Evolutionary conservation across 2,113 vertebrate species (phyloP), one percentile per base, ranked within the genome.

Genomic region (Vicugna pacos): DNA sequence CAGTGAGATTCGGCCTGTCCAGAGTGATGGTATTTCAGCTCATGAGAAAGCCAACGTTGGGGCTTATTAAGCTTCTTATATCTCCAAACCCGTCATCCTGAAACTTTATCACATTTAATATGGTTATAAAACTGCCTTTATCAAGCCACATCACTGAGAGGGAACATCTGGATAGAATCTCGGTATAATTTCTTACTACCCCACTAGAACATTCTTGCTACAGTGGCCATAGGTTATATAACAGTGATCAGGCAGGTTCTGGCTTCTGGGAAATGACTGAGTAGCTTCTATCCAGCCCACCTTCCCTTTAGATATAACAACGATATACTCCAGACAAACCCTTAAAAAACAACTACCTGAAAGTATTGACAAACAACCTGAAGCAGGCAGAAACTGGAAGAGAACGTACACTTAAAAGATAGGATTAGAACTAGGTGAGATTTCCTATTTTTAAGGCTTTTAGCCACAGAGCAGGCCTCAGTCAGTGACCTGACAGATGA

Each of bases 241-340:
- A 81, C 16, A 56, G 38, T 82, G 35, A 80, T 38, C 62, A 67
- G 50, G 80, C 3, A 73, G 70, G 50, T 73, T 93, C 35, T 88
- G 82, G 50, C 65, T 93, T 95, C 69, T 38, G 70, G 14, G 75
- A 76, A 89, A 83, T 93, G 15, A 70, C 64, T 82, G 60, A 91
- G 42, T 75, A 92, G 58, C 42, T 85, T 46, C 30, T 64, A 64
- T 58, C 8, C 81, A 93, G 60, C 4, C 15, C 13, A 85, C 12
- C 8, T 67, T 67, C 79, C 30, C 54, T 67, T 96, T 72, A 89
- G 26, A 91, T 81, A 83, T 69, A 82, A 83, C 35, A 92, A 85
- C 4, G 60, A 83, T 75, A 75, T 52, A 58, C 8, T 64, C 65
- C 64, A 26, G 28, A 80, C 17, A 93, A 93, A 85, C 69, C 48